Base-by-base conservation (phyloP, 2,888 invertebrate species). In the Neoitamus cyanurus region DNA sequence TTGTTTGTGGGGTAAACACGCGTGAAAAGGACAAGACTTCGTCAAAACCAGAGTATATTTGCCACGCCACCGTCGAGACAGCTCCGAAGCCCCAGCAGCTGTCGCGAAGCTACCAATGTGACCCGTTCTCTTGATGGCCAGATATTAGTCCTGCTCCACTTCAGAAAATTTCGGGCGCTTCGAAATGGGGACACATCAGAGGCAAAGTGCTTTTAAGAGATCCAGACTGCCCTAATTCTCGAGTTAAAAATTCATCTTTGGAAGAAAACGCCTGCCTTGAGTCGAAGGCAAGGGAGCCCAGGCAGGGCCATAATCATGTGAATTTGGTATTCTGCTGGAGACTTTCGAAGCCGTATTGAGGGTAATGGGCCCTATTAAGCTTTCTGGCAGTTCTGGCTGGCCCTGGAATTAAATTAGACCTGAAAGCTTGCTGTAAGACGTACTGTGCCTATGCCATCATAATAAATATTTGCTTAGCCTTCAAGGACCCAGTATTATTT, bases 171-270 rank as follows among this genome's bases (percentile, higher is more conserved):
- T 58, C 6, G 58, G 58, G 25, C 9, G 58, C 25, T 58, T 25
- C 25, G 9, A 58, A 58, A 58, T 25, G 58, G 58, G 20, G 25
- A 58, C 58, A 58, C 11, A 58, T 58, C 58, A 25, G 25, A 58
- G 25, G 9, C 58, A 58, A 20, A 58, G 25, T 58, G 58, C 58
- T 58, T 58, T 58, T 58, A 58, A 7, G 58, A 58, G 58, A 58
- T 58, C 58, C 58, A 25, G 58, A 58, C 58, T 58, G 25, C 9
- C 58, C 58, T 58, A 58, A 58, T 58, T 58, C 7, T 25, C 20
- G 58, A 58, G 58, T 58, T 58, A 58, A 58, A 58, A 58, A 58
- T 58, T 58, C 58, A 58, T 58, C 58, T 58, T 58, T 58, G 25
- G 20, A 25, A 20, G 58, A 58, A 58, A 58, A 58, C 25, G 58